Percentiles rank a stretch among this genome's conserved stretches.
These are phyloP conservation scores for Pseudomyrmex sp. DNA, from an alignment of 1,140 invertebrate species.

Conservation along the genomic window DNA sequence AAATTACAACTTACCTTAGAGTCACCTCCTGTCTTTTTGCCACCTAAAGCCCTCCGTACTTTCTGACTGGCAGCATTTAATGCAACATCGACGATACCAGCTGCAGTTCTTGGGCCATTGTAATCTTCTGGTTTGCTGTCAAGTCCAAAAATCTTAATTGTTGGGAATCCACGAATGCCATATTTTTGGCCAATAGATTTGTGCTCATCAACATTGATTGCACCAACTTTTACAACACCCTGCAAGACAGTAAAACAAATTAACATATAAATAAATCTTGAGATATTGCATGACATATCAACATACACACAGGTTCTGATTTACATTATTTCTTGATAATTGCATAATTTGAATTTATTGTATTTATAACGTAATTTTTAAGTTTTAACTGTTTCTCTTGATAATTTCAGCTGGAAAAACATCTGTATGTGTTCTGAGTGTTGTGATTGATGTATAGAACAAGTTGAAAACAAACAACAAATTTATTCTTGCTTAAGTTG, in stretches of 20 bases:
- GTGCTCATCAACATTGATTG: constrained; percentile 96
- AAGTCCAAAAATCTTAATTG: constrained; percentile 96
- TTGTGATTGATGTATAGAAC: too few species aligned
- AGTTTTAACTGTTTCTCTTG: too few species aligned
- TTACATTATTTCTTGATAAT: too few species aligned
- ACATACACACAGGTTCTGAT: too few species aligned
- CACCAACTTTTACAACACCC: constrained; percentile 97
- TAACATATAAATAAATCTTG: background rate
- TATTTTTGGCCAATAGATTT: constrained; percentile 92
- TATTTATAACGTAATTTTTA: too few species aligned
- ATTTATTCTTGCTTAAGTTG: too few species aligned
- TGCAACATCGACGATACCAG: constrained; percentile 94
- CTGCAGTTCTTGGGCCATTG: constrained; percentile 94
- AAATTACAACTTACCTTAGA: constrained; percentile 72
- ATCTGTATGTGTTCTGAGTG: too few species aligned
- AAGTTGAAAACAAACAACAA: too few species aligned
- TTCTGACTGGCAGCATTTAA: constrained; percentile 90
- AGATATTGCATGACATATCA: too few species aligned
- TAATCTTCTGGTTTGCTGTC: constrained; percentile 95
- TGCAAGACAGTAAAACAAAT: constrained; percentile 78
- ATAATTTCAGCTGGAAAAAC: too few species aligned
- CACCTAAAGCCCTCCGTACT: constrained; percentile 88
- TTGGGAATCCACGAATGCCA: constrained; percentile 96
- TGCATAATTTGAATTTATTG: too few species aligned
- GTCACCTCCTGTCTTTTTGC: constrained; percentile 85